Conservation (phyloP, 2,888 invertebrate genomes). For the Caenorhabditis sulstoni region DNA sequence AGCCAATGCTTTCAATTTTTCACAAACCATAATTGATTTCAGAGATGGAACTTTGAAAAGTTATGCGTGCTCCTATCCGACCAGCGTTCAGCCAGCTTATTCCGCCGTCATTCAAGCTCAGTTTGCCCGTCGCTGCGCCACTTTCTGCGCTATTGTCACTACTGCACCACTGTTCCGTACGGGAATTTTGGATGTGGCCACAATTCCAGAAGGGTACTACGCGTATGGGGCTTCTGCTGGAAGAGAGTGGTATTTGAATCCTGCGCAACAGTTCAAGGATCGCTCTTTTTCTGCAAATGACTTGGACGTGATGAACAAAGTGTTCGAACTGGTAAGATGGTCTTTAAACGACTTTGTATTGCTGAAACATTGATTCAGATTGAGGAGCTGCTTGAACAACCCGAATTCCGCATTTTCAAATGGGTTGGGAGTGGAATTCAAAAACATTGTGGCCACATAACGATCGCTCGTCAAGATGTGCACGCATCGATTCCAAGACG, state of each 20-base stretch:
- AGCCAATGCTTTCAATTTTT: not conserved
- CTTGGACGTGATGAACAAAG: conserved; percentile 67
- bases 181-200: conserved; percentile 74
- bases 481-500: conserved; percentile 65
- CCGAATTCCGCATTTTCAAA: conserved; percentile 69
- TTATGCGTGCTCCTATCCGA: conserved; percentile 73
- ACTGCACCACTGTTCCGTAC: conserved; percentile 74
- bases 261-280: conserved; percentile 75
- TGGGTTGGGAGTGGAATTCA: conserved; percentile 79
- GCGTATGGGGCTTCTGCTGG: conserved; percentile 77
- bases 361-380: conserved; percentile 51
- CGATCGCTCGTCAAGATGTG: conserved; percentile 74
- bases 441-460: conserved; percentile 77
- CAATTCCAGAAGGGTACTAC: conserved; percentile 76
- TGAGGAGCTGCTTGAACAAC: conserved; percentile 70
- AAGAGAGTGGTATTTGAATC: conserved; percentile 76
- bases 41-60: conserved; percentile 71
- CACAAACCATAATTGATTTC: conserved; percentile 5
- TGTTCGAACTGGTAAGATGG: conserved; percentile 70
- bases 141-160: conserved; percentile 77
- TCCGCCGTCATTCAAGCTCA: conserved; percentile 77
- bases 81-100: conserved; percentile 76
- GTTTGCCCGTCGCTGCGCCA: conserved; percentile 76
- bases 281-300: conserved; percentile 66
- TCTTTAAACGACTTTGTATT: too few relatives aligned